Evolutionary conservation across 2,888 invertebrate genomes (phyloP).

Genomic region (Polyploca ridens): DNA sequence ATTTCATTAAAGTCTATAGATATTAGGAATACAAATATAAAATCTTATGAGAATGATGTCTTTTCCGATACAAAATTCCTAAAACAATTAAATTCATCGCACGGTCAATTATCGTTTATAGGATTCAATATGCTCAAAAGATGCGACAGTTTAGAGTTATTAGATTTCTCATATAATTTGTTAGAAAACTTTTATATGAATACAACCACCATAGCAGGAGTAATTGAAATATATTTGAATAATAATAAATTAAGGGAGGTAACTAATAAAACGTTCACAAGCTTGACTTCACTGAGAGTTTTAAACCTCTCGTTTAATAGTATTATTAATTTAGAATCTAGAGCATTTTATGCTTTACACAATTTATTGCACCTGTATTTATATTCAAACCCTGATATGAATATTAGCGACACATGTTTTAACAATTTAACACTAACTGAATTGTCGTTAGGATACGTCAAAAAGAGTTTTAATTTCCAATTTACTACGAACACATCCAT

Average conservation of each 20-base stretch:
- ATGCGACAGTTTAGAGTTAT: constrained; percentile 23
- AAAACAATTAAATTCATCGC: constrained; percentile 25
- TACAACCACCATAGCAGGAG: constrained; percentile 22
- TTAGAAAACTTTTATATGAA: constrained; percentile 29
- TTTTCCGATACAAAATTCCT: constrained; percentile 23
- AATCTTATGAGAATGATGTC: constrained; percentile 18
- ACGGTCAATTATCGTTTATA: constrained; percentile 26
- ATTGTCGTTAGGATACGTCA: constrained; percentile 25
- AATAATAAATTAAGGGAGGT: constrained; percentile 28
- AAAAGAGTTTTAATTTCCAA: constrained; percentile 25
- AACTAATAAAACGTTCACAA: constrained; percentile 24
- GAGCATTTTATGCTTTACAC: constrained; percentile 19
- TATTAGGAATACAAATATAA: constrained; percentile 19
- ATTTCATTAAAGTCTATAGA: constrained; percentile 15
- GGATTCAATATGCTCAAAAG: constrained; percentile 26
- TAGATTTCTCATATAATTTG: constrained; percentile 32
- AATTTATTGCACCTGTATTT: constrained; percentile 26
- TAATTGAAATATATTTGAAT: constrained; percentile 30
- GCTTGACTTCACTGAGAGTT: constrained; percentile 22
- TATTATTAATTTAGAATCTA: constrained; percentile 23
- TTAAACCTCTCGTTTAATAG: constrained; percentile 29
- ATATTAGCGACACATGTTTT: constrained; percentile 26
- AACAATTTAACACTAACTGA: constrained; percentile 25
- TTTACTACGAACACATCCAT: constrained; percentile 19
- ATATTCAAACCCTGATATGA: constrained; percentile 26